phyloP scores from a whole-genome alignment of 2,888 invertebrate genomes.

The Spodoptera picta region DNA sequence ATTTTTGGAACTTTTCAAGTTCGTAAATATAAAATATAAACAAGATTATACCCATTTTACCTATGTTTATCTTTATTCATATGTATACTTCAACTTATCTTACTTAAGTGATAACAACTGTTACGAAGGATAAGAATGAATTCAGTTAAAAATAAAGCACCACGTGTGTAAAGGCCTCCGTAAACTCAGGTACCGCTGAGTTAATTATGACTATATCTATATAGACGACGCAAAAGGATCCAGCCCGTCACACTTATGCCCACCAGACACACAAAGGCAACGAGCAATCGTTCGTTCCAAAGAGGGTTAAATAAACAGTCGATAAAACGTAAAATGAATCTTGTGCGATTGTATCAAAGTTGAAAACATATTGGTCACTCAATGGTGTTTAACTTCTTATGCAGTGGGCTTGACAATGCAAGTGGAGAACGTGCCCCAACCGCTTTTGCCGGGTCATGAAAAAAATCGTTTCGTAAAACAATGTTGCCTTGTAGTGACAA shows the following conservation, averaged over 20 bases:
- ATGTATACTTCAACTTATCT: too few species aligned
- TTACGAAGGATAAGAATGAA: too few species aligned
- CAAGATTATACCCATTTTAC: too few species aligned
- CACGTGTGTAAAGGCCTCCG: constrained; percentile 69
- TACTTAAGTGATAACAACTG: too few species aligned
- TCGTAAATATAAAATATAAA: too few species aligned
- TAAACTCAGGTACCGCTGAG: constrained; percentile 83
- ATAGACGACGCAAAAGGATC: constrained; percentile 83
- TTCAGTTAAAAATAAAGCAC: constrained; percentile 50
- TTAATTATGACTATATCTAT: constrained; percentile 80
- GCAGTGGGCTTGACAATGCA: constrained; percentile 69
- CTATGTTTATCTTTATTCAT: too few species aligned
- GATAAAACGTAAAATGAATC: constrained; percentile 69
- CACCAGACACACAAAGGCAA: constrained; percentile 85
- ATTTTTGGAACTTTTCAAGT: too few species aligned
- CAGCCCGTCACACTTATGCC: constrained; percentile 84
- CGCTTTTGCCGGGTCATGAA: constrained; percentile 82
- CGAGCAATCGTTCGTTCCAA: constrained; percentile 70
- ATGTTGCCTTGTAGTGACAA: constrained; percentile 44
- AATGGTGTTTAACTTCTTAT: constrained; percentile 70
- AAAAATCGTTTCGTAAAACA: constrained; percentile 66
- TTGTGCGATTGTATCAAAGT: constrained; percentile 71
- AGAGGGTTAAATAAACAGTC: constrained; percentile 69
- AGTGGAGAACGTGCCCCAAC: constrained; percentile 86
- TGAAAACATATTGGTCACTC: constrained; percentile 62